Evolutionary conservation across 2,888 invertebrate species (phyloP).

Genomic region (Miltochrista miniata): DNA sequence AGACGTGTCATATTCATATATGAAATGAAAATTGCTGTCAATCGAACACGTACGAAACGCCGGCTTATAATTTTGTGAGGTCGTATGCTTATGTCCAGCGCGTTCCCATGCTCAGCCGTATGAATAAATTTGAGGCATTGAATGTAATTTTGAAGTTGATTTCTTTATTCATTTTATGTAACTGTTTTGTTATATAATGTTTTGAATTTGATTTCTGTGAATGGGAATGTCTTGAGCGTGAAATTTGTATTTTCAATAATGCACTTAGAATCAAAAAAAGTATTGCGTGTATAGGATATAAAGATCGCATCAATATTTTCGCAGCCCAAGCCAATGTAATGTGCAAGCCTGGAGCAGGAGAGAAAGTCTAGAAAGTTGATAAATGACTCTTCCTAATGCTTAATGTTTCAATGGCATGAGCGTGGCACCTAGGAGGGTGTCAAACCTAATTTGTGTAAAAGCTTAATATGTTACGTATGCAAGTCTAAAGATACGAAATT

Average conservation of each 20-base stretch:
- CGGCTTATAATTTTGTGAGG: constrained; percentile 62
- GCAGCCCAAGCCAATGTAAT: too few relatives aligned
- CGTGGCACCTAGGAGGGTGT: too few relatives aligned
- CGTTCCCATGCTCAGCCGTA: constrained; percentile 47
- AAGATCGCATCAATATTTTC: too few relatives aligned
- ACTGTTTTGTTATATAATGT: constrained; percentile 17
- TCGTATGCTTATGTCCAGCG: constrained; percentile 47
- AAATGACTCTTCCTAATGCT: too few relatives aligned
- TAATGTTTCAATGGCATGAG: too few relatives aligned
- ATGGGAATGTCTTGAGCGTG: background rate
- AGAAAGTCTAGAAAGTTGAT: too few relatives aligned
- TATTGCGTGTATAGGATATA: background rate
- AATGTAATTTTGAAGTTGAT: constrained; percentile 29
- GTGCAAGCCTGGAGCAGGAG: too few relatives aligned
- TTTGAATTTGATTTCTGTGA: background rate
- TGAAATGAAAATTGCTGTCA: constrained; percentile 46
- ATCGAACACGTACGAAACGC: constrained; percentile 56
- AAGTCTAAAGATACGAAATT: too few relatives aligned
- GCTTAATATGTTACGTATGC: too few relatives aligned
- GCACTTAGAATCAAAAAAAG: background rate
- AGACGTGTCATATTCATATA: constrained; percentile 40
- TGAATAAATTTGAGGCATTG: constrained; percentile 29
- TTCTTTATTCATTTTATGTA: constrained; percentile 41
- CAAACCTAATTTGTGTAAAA: too few relatives aligned
- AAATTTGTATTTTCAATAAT: too few relatives aligned